Evolutionary conservation across 2,797 vertebrate genomes (phyloP).

Genomic region (Halcyon smyrnensis): DNA sequence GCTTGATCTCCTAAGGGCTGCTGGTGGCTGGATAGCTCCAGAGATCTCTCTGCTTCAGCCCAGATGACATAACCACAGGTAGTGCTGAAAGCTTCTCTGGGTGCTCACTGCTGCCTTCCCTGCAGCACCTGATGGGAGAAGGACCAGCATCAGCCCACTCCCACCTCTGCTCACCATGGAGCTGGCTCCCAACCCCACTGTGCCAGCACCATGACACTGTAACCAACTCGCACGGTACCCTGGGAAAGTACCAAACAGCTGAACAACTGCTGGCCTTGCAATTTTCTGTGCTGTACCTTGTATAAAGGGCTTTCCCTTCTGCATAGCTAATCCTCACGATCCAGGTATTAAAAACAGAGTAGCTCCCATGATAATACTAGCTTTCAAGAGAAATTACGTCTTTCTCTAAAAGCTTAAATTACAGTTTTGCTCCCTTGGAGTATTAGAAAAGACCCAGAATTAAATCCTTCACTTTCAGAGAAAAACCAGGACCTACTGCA

Average conservation of each 20-base stretch:
- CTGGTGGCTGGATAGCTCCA: neutral
- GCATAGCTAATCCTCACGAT: neutral
- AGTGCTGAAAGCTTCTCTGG: neutral
- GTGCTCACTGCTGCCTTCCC: neutral
- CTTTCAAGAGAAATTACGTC: constrained; percentile 19
- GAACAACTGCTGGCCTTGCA: neutral
- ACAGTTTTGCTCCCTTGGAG: constrained; percentile 9
- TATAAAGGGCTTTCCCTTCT: neutral
- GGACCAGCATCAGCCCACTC: neutral
- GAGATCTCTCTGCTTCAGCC: neutral
- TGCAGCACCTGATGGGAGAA: neutral
- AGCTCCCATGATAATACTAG: neutral
- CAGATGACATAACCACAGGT: neutral
- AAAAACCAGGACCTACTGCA: neutral
- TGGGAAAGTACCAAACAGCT: neutral
- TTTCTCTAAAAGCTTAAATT: constrained; percentile 47
- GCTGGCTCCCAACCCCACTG: neutral
- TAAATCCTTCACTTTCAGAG: neutral
- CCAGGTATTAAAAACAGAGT: constrained; percentile 10
- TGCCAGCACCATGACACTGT: rapidly evolving
- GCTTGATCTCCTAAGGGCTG: neutral
- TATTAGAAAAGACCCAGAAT: constrained; percentile 19
- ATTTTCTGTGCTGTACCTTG: neutral
- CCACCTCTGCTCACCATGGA: rapidly evolving
- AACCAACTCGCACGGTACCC: neutral